Percentiles rank a stretch among this genome's conserved stretches.
phyloP scores from a whole-genome alignment of 2,797 vertebrate genomes.

The Amblyraja radiata region DNA sequence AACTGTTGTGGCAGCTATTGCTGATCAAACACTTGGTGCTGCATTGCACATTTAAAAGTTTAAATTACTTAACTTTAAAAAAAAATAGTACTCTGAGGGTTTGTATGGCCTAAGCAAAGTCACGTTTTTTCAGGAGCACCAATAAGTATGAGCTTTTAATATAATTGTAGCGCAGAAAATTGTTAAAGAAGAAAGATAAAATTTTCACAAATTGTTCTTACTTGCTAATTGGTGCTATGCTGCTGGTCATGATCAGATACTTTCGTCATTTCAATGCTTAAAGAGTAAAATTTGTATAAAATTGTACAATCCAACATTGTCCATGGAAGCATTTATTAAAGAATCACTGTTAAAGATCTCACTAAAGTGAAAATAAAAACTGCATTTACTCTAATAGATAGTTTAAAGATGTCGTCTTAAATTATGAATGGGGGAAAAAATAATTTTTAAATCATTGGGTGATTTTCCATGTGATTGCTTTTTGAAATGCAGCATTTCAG shows the following conservation, averaged over 20 bases:
- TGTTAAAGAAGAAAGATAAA: background rate
- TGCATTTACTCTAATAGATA: background rate
- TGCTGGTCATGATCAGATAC: background rate
- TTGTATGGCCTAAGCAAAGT: background rate
- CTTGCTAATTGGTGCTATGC: background rate
- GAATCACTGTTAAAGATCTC: background rate
- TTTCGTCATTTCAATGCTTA: background rate
- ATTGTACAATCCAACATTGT: background rate
- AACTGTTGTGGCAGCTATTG: background rate
- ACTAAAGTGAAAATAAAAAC: background rate
- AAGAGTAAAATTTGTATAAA: background rate
- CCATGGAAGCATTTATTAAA: background rate
- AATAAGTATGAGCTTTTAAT: background rate
- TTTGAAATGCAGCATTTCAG: background rate
- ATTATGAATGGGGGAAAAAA: background rate
- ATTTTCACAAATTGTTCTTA: conserved; percentile 7
- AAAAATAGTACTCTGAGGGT: background rate
- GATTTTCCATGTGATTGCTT: background rate
- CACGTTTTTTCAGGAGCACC: background rate
- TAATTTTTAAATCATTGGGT: background rate
- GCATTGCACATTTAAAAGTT: background rate
- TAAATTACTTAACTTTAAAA: background rate
- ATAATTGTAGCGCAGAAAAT: background rate
- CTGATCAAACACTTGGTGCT: background rate
- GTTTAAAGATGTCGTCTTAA: background rate